Conservation (phyloP, 2,113 vertebrate genomes). For the Gymnobelideus leadbeateri region DNA sequence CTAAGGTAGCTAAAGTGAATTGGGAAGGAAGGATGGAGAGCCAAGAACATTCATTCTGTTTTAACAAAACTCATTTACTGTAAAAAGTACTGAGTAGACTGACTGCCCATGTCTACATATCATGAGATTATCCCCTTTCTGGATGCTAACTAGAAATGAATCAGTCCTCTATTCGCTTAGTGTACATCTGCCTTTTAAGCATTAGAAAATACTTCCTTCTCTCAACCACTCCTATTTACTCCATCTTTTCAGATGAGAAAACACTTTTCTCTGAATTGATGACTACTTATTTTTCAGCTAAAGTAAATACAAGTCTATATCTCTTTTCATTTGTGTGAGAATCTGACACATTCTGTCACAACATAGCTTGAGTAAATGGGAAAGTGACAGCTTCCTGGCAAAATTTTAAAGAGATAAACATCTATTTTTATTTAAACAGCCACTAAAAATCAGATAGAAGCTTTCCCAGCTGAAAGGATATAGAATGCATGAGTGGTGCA, state of each 20-base stretch:
- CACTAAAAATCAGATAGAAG: constrained; percentile 81
- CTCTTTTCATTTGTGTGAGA: constrained; percentile 88
- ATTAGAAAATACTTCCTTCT: constrained; percentile 80
- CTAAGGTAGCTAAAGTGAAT: neutral
- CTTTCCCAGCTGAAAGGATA: constrained; percentile 81
- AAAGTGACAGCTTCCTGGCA: constrained; percentile 89
- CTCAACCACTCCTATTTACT: constrained; percentile 83
- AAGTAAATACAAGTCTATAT: constrained; percentile 88
- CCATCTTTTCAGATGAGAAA: constrained; percentile 83
- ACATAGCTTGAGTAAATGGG: constrained; percentile 87
- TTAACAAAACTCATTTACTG: constrained; percentile 42
- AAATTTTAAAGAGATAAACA: constrained; percentile 91
- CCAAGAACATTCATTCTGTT: constrained; percentile 26
- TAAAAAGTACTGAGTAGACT: constrained; percentile 25
- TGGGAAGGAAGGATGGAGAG: neutral
- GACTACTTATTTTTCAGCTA: constrained; percentile 88
- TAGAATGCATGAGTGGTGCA: constrained; percentile 75
- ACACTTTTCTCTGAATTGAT: constrained; percentile 87
- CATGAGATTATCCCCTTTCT: constrained; percentile 56
- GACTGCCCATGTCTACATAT: constrained; percentile 49
- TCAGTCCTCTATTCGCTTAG: constrained; percentile 66
- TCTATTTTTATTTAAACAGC: constrained; percentile 89
- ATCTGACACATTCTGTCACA: constrained; percentile 90
- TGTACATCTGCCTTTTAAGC: constrained; percentile 78
- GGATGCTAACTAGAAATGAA: constrained; percentile 63